phyloP scores from a whole-genome alignment of 1,140 invertebrate species.

The Drosophila tristis region DNA sequence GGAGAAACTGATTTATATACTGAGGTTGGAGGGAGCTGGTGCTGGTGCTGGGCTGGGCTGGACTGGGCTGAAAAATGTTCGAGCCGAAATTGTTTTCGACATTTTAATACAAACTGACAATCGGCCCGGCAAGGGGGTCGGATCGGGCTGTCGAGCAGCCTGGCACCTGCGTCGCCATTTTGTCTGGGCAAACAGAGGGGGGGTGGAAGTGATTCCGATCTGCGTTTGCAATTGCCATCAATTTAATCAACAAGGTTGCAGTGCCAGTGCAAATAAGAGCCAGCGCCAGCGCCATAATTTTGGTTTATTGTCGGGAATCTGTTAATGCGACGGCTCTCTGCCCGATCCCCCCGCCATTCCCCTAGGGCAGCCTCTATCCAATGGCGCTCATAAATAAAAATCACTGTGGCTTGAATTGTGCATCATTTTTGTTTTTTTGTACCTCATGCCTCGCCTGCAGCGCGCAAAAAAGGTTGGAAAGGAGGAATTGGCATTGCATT shows the following conservation, averaged over 20 bases:
- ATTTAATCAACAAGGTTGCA: constrained; percentile 75
- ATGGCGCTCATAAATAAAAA: constrained; percentile 75
- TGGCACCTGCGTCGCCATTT: constrained; percentile 51
- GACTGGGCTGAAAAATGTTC: constrained; percentile 44
- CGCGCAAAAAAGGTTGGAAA: constrained; percentile 40
- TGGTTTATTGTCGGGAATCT: constrained; percentile 74
- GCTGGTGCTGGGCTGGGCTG: neutral
- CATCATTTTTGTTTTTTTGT: constrained; percentile 46
- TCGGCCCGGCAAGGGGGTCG: constrained; percentile 1
- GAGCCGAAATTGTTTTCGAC: constrained; percentile 48
- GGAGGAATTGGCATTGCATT: constrained; percentile 59
- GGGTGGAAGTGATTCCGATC: constrained; percentile 12
- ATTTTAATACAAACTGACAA: constrained; percentile 58
- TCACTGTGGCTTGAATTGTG: constrained; percentile 79
- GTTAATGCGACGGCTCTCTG: constrained; percentile 72
- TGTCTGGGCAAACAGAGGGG: constrained; percentile 42
- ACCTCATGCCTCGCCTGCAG: constrained; percentile 34
- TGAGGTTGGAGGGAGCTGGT: constrained; percentile 3
- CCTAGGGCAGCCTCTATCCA: constrained; percentile 25
- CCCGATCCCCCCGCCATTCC: neutral
- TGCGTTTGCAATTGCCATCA: constrained; percentile 66
- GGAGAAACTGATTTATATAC: constrained; percentile 70
- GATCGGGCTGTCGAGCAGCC: constrained; percentile 3
- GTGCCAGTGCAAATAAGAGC: constrained; percentile 63
- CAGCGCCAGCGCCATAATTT: constrained; percentile 64